Evolutionary conservation across 2,888 invertebrate genomes (phyloP).

Genomic region (Oxytorus armatus): DNA sequence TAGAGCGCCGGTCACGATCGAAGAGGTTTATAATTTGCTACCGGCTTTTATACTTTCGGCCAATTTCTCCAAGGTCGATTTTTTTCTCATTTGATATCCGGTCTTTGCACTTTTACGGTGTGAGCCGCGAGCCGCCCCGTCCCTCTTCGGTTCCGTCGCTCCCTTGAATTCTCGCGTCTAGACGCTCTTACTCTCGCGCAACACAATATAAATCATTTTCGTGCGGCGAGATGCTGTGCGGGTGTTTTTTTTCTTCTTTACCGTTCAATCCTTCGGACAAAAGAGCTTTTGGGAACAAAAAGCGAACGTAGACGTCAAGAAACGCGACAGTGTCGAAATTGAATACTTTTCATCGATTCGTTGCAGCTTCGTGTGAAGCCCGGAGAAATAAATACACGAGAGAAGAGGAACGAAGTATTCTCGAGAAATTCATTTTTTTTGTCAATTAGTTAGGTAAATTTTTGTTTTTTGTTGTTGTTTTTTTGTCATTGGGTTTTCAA

Average conservation of each 20-base stretch:
- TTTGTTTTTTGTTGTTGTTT: too few relatives aligned
- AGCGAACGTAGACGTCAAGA: not conserved
- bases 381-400: too few relatives aligned
- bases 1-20: too few relatives aligned
- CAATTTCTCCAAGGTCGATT: too few relatives aligned
- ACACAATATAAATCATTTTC: slow-evolving; percentile 2
- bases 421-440: too few relatives aligned
- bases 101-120: too few relatives aligned
- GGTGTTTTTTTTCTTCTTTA: not conserved
- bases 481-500: too few relatives aligned
- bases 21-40: not conserved
- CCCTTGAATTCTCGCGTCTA: slow-evolving; percentile 1
- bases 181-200: not conserved
- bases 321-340: not conserved
- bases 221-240: not conserved
- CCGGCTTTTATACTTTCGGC: not conserved
- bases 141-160: not conserved
- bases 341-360: not conserved
- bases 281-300: not conserved
- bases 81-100: too few relatives aligned
- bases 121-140: not conserved
- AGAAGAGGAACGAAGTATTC: too few relatives aligned
- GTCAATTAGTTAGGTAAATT: too few relatives aligned
- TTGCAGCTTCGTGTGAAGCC: too few relatives aligned
- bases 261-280: slow-evolving; percentile 5